phyloP scores from a whole-genome alignment of 2,888 invertebrate species.

The Busseola fusca region DNA sequence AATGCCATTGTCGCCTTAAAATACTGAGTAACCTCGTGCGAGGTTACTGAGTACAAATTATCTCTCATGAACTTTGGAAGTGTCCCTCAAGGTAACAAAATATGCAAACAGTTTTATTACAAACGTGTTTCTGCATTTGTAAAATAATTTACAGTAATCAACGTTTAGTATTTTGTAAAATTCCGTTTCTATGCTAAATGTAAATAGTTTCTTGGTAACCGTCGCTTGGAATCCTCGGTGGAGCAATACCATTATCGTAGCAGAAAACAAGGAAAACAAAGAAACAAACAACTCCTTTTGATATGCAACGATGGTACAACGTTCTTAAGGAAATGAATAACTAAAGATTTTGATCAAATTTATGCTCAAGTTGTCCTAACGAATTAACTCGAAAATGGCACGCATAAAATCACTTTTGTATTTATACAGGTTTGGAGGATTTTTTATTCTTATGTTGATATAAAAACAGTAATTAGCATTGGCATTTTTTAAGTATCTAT shows the following conservation, averaged over 20 bases:
- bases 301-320: slow-evolving; percentile 6
- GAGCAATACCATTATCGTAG: slow-evolving; percentile 26
- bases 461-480: slow-evolving; percentile 5
- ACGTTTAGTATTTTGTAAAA: not conserved
- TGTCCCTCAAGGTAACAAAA: not conserved
- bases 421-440: not conserved
- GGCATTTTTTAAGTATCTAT: slow-evolving; percentile 10
- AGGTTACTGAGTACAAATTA: not conserved
- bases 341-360: not conserved
- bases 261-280: slow-evolving; percentile 44
- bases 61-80: not conserved
- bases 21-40: slow-evolving; percentile 1
- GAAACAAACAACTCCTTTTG: slow-evolving; percentile 28
- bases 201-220: slow-evolving; percentile 10
- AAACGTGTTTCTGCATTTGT: slow-evolving; percentile 5
- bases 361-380: not conserved
- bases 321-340: slow-evolving; percentile 21
- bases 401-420: not conserved
- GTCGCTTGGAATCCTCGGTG: slow-evolving; percentile 12
- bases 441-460: not conserved
- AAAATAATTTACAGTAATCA: not conserved
- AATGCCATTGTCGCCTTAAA: slow-evolving; percentile 15
- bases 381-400: not conserved
- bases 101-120: not conserved
- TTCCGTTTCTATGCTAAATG: not conserved